Evolutionary conservation across 2,888 invertebrate species (phyloP).

Genomic region (Bedellia somnulentella): DNA sequence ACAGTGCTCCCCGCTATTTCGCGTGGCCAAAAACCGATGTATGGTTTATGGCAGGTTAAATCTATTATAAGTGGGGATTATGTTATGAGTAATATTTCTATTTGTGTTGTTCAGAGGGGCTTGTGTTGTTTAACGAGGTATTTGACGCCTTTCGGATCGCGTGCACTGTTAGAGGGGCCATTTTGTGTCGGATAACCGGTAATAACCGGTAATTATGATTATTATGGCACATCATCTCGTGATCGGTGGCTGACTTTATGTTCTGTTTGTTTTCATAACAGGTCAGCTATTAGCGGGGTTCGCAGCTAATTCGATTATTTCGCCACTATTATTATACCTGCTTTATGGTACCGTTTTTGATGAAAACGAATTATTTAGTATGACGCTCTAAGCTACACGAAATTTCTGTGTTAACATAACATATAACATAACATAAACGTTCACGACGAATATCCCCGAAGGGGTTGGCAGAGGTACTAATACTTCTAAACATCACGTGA

Average conservation of each 20-base stretch:
- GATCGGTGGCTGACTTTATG: constrained; percentile 16
- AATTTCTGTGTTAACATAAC: no score
- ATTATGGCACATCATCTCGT: constrained; percentile 13
- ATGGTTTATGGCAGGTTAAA: constrained; percentile 59
- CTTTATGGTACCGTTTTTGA: no score
- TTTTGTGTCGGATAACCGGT: constrained; percentile 24
- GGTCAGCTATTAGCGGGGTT: no score
- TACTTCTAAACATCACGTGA: no score
- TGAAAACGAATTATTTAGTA: no score
- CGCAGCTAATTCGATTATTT: no score
- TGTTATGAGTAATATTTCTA: constrained; percentile 56
- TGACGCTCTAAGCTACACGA: no score
- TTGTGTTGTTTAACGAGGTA: constrained; percentile 34
- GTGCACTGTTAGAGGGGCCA: constrained; percentile 27
- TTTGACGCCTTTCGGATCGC: constrained; percentile 49
- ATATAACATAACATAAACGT: no score
- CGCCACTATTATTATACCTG: no score
- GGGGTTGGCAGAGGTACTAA: no score
- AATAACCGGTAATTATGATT: constrained; percentile 27
- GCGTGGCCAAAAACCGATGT: constrained; percentile 38
- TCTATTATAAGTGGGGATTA: constrained; percentile 56
- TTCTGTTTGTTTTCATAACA: constrained; percentile 44
- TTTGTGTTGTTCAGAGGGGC: constrained; percentile 40
- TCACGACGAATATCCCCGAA: no score
- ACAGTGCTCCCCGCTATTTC: constrained; percentile 38